Base-by-base conservation (phyloP, 2,113 vertebrate genomes). In the Riparia riparia region DNA sequence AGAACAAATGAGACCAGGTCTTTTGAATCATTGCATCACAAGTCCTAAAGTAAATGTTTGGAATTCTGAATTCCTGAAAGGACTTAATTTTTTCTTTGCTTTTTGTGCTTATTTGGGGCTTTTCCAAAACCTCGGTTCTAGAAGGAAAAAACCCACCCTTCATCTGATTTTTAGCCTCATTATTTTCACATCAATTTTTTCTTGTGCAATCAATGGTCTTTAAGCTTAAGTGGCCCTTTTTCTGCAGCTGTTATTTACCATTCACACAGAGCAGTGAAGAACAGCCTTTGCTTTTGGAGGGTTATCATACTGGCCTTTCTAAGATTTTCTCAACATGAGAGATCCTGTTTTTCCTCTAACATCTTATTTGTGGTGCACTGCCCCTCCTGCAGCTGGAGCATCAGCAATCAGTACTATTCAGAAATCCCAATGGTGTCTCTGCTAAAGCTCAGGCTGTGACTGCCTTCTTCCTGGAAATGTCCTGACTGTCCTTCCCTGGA, bases 211-310 rank as follows among this genome's bases (percentile, higher is more conserved):
- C 61, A 54, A 0, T 80, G 29, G 54, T 85, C 70, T 71, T 85
- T n/a, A 71, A 77, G 79, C 53, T 88, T 54, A 85, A 85, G 70
- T 82, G 70, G 61, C 74, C 57, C 41, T 84, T 90, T 63, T 79
- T 47, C 65, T 95, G 85, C 85, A 92, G 82, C 94, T 92, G 85
- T 82, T 90, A 32, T 74, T 90, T 95, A 71, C 61, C 39, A 47
- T 42, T 53, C 50, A 50, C 45, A 82, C 32, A 45, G 5, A 57
- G 45, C 14, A 44, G 14, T 66, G 78, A 78, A 84, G 70, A 92
- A 12, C 44, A 82, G 39, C 57, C 34, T 90, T 79, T 58, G 34
- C 53, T 92, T 91, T 76, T 65, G 39, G n/a, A 17, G 45, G n/a
- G 28, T 54, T 21, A 41, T 92, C 47, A 14, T 63, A 32, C 15